A percentile compares a stretch with the other conserved stretches of the same genome.
Evolutionary conservation across 1,140 invertebrate species (phyloP).

Genomic region (Drosophila setifemur): DNA sequence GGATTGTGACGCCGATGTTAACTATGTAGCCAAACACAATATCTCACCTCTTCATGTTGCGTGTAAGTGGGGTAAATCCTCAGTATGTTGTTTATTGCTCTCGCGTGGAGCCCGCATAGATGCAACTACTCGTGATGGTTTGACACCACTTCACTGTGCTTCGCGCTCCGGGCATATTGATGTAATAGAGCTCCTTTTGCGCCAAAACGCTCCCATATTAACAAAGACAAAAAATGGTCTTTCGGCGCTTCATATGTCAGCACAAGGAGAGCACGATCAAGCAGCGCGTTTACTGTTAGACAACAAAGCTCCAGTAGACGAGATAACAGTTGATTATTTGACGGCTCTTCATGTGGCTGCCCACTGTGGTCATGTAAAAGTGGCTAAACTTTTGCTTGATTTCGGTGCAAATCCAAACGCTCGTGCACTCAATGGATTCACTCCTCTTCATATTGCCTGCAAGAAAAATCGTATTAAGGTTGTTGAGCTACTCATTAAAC

Average conservation of each 20-base stretch:
- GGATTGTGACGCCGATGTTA: slow-evolving; percentile 96
- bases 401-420: slow-evolving; percentile 98
- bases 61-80: slow-evolving; percentile 82
- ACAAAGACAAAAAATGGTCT: slow-evolving; percentile 99
- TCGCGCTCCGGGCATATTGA: slow-evolving; percentile 97
- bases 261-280: slow-evolving; percentile 98
- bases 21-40: slow-evolving; percentile 97
- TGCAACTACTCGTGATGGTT: slow-evolving; percentile 95
- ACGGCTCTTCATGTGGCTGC: slow-evolving; percentile 99
- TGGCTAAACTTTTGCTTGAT: slow-evolving; percentile 96
- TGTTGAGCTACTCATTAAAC: slow-evolving; percentile 95
- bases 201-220: slow-evolving; percentile 95
- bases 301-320: slow-evolving; percentile 97
- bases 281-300: slow-evolving; percentile 95
- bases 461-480: slow-evolving; percentile 99
- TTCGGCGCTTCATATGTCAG: slow-evolving; percentile 95
- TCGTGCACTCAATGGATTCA: slow-evolving; percentile 98
- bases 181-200: slow-evolving; percentile 95
- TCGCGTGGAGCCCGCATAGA: slow-evolving; percentile 95
- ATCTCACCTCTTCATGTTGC: slow-evolving; percentile 96
- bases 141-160: slow-evolving; percentile 96
- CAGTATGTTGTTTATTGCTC: slow-evolving; percentile 92
- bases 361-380: slow-evolving; percentile 94
- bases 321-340: slow-evolving; percentile 98
- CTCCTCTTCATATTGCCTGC: slow-evolving; percentile 98